Evolutionary conservation across 1,140 invertebrate species (phyloP).

Genomic region (Bombus balteatus): DNA sequence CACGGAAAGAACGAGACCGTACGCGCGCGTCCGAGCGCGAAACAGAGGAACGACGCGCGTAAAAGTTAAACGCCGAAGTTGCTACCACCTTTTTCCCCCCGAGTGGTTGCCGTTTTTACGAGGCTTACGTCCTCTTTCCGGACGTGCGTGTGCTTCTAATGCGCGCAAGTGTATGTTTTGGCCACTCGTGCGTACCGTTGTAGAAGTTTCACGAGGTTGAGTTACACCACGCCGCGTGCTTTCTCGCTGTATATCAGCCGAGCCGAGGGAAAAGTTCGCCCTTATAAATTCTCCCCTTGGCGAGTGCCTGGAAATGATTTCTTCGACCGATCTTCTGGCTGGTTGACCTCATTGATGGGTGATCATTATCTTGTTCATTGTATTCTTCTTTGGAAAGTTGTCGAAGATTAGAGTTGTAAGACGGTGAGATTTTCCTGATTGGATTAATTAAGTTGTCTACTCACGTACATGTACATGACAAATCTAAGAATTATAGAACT

Average conservation of each 20-base stretch:
- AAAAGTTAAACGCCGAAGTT: conserved; percentile 64
- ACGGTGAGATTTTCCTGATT: neutral
- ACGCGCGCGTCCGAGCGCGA: neutral
- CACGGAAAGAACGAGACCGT: neutral
- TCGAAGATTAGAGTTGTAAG: neutral
- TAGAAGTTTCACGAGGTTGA: conserved; percentile 6
- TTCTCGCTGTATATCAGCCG: conserved; percentile 41
- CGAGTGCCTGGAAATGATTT: neutral
- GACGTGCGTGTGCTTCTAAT: conserved; percentile 50
- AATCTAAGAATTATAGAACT: too few species aligned
- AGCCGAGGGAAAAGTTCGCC: conserved; percentile 47
- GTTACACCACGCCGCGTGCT: neutral
- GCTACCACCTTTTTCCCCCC: conserved; percentile 7
- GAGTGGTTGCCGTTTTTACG: conserved; percentile 43
- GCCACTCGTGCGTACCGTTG: conserved; percentile 14
- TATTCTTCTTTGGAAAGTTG: neutral
- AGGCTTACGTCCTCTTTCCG: conserved; percentile 31
- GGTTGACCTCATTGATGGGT: neutral
- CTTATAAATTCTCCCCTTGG: conserved; percentile 59
- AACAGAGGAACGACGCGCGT: conserved; percentile 32
- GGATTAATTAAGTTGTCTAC: too few species aligned
- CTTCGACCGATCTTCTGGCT: neutral
- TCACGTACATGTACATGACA: too few species aligned
- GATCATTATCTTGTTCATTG: neutral
- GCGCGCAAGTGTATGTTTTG: conserved; percentile 3